Evolutionary conservation across 2,113 vertebrate species (phyloP).

Genomic region (Erythrocercus mccallii): DNA sequence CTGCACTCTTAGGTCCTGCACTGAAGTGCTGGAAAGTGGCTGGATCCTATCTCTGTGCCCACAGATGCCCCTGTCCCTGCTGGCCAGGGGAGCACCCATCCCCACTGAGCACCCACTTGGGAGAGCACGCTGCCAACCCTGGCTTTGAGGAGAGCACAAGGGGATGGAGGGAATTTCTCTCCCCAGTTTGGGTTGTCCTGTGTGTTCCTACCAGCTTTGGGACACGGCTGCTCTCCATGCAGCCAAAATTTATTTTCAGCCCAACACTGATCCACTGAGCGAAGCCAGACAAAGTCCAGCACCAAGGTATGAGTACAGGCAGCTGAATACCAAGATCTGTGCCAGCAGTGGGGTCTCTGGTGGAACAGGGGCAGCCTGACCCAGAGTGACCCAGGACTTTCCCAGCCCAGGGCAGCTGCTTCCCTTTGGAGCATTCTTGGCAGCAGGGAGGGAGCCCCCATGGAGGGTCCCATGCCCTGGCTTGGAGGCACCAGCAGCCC

Average conservation of each 20-base stretch:
- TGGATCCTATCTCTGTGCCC: not conserved
- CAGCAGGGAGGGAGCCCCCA: accelerated
- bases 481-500: not conserved
- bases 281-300: accelerated
- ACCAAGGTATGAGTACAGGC: not conserved
- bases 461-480: accelerated
- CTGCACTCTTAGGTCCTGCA: not conserved
- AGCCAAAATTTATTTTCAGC: not conserved
- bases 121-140: not conserved
- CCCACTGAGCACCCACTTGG: not conserved
- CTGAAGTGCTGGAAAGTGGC: not conserved
- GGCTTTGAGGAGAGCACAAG: not conserved
- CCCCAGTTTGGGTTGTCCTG: not conserved
- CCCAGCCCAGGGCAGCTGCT: not conserved
- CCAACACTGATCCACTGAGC: accelerated
- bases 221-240: accelerated
- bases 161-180: not conserved
- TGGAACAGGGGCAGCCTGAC: not conserved
- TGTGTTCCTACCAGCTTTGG: not conserved
- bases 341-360: not conserved
- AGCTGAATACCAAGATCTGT: not conserved
- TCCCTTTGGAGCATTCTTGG: not conserved
- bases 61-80: accelerated
- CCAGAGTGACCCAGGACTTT: not conserved
- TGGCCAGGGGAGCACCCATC: not conserved